phyloP scores from a whole-genome alignment of 1,140 invertebrate genomes.

The Papilio helenus region DNA sequence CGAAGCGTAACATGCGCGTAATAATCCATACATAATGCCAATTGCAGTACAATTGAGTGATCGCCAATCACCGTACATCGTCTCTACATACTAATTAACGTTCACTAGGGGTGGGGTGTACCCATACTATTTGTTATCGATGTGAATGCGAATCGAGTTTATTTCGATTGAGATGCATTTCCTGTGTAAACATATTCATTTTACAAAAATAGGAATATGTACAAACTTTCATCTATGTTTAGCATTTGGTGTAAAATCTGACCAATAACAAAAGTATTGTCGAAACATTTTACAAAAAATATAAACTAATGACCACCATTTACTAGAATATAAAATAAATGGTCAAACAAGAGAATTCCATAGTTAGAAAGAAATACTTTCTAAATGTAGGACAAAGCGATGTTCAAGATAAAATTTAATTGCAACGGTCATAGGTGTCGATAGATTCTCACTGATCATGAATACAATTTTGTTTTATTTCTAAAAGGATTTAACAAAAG shows the following conservation, averaged over 20 bases:
- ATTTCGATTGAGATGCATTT: not conserved
- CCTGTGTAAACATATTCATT: too few relatives aligned
- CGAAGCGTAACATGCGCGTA: slow-evolving; percentile 38
- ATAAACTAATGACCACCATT: too few relatives aligned
- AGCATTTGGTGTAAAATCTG: too few relatives aligned
- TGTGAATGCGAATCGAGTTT: slow-evolving; percentile 45
- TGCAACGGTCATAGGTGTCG: slow-evolving; percentile 8
- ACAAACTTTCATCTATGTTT: too few relatives aligned
- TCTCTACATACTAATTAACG: slow-evolving; percentile 70
- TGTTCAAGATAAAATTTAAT: not conserved
- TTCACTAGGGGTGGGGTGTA: slow-evolving; percentile 60
- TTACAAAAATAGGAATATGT: too few relatives aligned
- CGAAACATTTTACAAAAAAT: too few relatives aligned
- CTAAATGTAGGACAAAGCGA: slow-evolving; percentile 9
- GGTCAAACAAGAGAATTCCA: too few relatives aligned
- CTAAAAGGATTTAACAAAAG: slow-evolving; percentile 9
- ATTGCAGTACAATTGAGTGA: slow-evolving; percentile 51
- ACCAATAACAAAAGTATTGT: too few relatives aligned
- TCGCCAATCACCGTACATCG: slow-evolving; percentile 66
- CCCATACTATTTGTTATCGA: slow-evolving; percentile 56
- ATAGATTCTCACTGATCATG: not conserved
- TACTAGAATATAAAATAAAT: too few relatives aligned
- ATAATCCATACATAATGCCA: slow-evolving; percentile 16
- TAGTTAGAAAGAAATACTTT: not conserved
- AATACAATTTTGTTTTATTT: slow-evolving; percentile 20